These are phyloP conservation scores for Rhinolophus ferrumequinum DNA, from an alignment of 2,113 vertebrate species.

Conservation along the genomic window DNA sequence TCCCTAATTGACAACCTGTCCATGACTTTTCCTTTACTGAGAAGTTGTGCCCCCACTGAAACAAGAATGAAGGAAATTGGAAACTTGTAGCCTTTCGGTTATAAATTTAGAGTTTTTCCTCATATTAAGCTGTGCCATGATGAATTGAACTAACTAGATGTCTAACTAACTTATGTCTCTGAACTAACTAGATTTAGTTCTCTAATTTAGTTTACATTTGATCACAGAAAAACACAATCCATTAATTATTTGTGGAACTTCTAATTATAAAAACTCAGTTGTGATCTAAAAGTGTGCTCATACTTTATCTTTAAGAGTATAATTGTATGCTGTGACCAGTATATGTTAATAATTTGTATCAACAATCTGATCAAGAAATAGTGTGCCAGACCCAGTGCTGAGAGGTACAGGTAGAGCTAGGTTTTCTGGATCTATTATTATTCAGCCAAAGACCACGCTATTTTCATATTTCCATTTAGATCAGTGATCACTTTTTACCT, in stretches of 20 bases:
- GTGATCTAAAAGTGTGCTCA: background rate
- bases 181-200: background rate
- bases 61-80: background rate
- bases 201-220: background rate
- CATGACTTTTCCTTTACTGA: background rate
- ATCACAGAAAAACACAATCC: background rate
- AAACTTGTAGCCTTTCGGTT: background rate
- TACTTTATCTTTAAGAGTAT: background rate
- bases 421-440: background rate
- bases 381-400: background rate
- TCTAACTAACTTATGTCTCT: background rate
- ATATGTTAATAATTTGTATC: background rate
- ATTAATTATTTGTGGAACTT: constrained; percentile 14
- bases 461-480: background rate
- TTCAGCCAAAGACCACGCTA: background rate
- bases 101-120: background rate
- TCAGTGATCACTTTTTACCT: background rate
- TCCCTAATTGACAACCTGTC: background rate
- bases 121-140: background rate
- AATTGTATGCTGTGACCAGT: background rate
- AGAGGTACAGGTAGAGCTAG: background rate
- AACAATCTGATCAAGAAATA: background rate
- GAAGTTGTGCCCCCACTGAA: background rate
- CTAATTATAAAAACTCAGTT: background rate
- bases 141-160: no score